Evolutionary conservation across 2,888 invertebrate genomes (phyloP), one percentile per base, ranked within the genome.

Genomic region (Cyclophora albipunctata): DNA sequence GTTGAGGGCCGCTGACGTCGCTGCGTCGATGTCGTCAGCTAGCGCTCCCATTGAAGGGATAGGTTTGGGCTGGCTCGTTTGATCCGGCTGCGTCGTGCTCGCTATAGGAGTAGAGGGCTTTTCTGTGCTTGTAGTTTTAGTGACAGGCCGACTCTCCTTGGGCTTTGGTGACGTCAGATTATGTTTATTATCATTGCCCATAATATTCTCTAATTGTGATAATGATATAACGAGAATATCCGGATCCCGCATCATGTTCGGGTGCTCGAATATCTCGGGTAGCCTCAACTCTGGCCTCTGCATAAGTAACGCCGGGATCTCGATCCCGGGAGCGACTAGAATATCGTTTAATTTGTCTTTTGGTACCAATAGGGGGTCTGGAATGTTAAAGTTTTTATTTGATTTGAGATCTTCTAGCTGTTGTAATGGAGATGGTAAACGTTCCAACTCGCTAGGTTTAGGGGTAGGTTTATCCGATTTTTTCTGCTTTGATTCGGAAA

Each of bases 341-440:
- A 96, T 91, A 33, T 91, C 90, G 48, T 92, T 92, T 46, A 96
- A 79, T 64, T 91, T 91, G 66, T 94, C 93, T 78, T 94, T 93
- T 47, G 96, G 96, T 55, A 96, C 92, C 54, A 96, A 78, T 65
- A 96, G 88, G 5, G 95, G 95, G 86, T 96, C 95, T 43, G 95
- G 95, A 69, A 96, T 91, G 72, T 92, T 91, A 67, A 93, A 91
- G 58, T 91, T 91, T 4, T 91, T 88, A 64, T 92, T 92, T 46
- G 89, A 87, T 54, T 93, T 89, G 34, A 96, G 84, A 68, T 92
- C 90, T 60, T 93, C 91, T 5, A 95, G 82, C 69, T 96, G 95
- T 52, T 91, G 91, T 4, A 94, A 71, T 0, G 95, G 93, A 69
- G 90, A 90, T 7, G 43, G 43, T 7, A 53, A 45, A n/a, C 42